phyloP scores from a whole-genome alignment of 1,140 invertebrate genomes.

The Leptoteleia sp. region DNA sequence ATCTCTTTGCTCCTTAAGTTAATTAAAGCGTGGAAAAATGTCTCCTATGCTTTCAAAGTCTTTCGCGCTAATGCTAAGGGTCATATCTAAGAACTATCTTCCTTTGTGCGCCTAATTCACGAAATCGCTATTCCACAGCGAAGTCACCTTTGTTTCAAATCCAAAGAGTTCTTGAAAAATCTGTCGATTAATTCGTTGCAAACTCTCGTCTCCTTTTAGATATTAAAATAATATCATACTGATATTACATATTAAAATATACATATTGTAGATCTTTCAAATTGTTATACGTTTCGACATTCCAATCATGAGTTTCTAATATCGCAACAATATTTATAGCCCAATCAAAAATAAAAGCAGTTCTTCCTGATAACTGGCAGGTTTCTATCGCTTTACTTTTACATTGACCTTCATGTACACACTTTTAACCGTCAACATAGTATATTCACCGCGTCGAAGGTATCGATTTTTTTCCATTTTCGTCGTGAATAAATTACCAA shows the following conservation, averaged over 20 bases:
- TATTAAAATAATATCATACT: not conserved
- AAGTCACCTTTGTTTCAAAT: slow-evolving; percentile 43
- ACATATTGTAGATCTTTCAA: not conserved
- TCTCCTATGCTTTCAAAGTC: slow-evolving; percentile 16
- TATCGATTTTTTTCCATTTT: slow-evolving; percentile 18
- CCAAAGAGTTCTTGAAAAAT: not conserved
- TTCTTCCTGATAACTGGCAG: too few species aligned
- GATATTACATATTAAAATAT: slow-evolving; percentile 5
- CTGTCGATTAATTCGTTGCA: not conserved
- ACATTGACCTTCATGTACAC: too few species aligned
- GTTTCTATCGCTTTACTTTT: too few species aligned
- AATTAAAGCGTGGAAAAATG: slow-evolving; percentile 20
- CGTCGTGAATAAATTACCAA: slow-evolving; percentile 3
- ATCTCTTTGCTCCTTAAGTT: slow-evolving; percentile 20
- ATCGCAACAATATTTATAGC: slow-evolving; percentile 6
- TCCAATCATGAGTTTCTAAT: slow-evolving; percentile 7
- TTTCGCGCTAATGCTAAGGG: slow-evolving; percentile 33
- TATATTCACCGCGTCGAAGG: not conserved
- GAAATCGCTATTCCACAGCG: slow-evolving; percentile 76
- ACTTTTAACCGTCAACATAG: too few species aligned
- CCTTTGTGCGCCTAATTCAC: slow-evolving; percentile 75
- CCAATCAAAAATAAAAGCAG: slow-evolving; percentile 8
- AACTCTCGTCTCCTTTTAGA: not conserved
- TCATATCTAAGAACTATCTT: slow-evolving; percentile 61
- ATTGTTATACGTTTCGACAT: not conserved